Percentiles rank a stretch among this genome's conserved stretches.
These are phyloP conservation scores for Plecturocebus donacophilus DNA, from an alignment of 2,113 vertebrate genomes.

Conservation along the genomic window DNA sequence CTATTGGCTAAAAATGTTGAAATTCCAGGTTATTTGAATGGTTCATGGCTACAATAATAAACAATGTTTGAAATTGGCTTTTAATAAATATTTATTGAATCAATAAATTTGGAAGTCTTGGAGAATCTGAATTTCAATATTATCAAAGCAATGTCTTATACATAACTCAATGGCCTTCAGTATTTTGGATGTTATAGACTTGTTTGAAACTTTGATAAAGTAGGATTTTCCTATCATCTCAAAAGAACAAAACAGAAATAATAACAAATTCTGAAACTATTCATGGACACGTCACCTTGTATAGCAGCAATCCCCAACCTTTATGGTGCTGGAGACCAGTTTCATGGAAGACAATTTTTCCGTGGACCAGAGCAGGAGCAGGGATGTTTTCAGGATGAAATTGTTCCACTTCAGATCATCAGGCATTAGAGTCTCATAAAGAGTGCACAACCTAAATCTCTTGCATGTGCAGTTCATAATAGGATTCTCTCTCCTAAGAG, in stretches of 20 bases:
- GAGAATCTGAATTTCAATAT: background rate
- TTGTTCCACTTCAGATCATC: no score
- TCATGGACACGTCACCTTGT: background rate
- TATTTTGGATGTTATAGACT: background rate
- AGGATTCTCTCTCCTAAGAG: no score
- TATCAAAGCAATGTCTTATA: background rate
- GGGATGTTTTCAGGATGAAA: no score
- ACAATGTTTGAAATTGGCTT: background rate
- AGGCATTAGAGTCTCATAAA: no score
- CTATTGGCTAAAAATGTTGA: background rate
- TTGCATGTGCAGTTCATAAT: no score
- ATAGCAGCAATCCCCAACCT: no score
- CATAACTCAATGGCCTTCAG: background rate
- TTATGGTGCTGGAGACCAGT: no score
- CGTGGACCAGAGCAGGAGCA: no score
- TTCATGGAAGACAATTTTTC: no score
- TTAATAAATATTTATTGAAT: constrained; percentile 29
- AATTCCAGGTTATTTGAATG: background rate
- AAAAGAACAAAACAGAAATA: background rate
- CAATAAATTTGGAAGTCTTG: background rate
- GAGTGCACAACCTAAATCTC: no score
- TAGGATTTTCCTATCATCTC: background rate
- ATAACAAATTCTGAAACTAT: background rate
- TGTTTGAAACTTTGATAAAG: background rate
- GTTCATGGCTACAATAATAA: background rate